These are phyloP conservation scores for Ptilodon capucinus DNA, from an alignment of 2,888 invertebrate genomes.

Conservation along the genomic window DNA sequence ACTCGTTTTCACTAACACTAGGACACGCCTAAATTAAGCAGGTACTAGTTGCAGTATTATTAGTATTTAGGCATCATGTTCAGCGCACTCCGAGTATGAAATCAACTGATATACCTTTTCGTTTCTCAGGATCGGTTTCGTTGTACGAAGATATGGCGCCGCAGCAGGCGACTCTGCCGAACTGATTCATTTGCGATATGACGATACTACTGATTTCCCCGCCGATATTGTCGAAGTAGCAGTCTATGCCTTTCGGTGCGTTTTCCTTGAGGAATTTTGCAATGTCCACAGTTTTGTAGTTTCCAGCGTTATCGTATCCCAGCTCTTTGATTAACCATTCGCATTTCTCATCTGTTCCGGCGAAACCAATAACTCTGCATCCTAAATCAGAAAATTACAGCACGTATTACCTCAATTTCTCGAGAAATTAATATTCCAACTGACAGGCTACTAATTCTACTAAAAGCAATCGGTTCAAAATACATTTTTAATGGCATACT, in stretches of 20 bases:
- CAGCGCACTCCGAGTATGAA: no score
- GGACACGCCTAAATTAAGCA: no score
- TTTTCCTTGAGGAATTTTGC: constrained; percentile 78
- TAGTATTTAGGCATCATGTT: no score
- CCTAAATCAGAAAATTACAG: constrained; percentile 54
- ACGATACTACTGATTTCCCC: constrained; percentile 84
- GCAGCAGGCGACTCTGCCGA: constrained; percentile 85
- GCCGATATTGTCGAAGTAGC: constrained; percentile 91
- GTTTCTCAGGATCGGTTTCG: constrained; percentile 66
- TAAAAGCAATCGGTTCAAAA: no score
- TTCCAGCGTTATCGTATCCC: constrained; percentile 86
- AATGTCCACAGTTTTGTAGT: constrained; percentile 86
- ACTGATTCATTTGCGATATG: constrained; percentile 83
- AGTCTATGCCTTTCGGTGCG: constrained; percentile 88
- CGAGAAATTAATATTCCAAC: no score
- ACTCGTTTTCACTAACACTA: no score
- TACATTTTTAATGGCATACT: no score
- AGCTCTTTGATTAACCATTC: constrained; percentile 85
- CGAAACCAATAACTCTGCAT: constrained; percentile 87
- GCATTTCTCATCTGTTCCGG: constrained; percentile 87
- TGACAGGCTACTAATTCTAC: no score
- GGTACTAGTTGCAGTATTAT: no score
- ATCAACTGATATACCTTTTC: constrained; percentile 60
- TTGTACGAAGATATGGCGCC: constrained; percentile 86
- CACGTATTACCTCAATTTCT: neutral